Conservation (phyloP, 2,113 vertebrate genomes). For the Coracopsis vasa region DNA sequence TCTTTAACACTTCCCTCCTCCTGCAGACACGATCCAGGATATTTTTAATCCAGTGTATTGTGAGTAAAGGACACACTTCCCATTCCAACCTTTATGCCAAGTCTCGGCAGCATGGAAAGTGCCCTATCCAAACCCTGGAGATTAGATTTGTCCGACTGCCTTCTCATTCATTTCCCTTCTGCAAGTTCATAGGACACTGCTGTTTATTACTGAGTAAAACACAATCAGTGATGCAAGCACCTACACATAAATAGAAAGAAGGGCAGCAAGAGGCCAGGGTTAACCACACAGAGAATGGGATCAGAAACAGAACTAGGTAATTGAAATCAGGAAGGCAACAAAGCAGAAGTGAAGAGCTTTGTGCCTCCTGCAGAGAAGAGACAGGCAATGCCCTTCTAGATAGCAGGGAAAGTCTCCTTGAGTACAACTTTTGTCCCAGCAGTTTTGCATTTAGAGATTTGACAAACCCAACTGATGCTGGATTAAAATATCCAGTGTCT, state of each 20-base stretch:
- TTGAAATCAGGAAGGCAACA: neutral
- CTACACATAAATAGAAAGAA: neutral
- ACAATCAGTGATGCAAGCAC: neutral
- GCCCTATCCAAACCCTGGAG: neutral
- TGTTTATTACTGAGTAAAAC: neutral
- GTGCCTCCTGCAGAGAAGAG: neutral
- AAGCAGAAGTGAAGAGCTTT: neutral
- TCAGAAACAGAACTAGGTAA: neutral
- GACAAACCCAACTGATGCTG: neutral
- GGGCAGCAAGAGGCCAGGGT: neutral
- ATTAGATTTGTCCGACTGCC: neutral
- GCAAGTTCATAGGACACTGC: neutral
- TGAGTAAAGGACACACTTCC: conserved; percentile 53
- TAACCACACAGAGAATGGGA: neutral
- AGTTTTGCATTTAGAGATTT: neutral
- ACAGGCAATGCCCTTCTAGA: neutral
- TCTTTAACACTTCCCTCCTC: conserved; percentile 43
- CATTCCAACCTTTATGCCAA: conserved; percentile 39
- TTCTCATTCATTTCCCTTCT: conserved; percentile 12
- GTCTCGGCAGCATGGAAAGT: conserved; percentile 2
- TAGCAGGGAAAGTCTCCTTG: neutral
- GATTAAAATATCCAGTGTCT: neutral
- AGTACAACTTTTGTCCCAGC: neutral
- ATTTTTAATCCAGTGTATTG: conserved; percentile 36
- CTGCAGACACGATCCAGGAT: neutral